Evolutionary conservation across 2,113 vertebrate genomes (phyloP), one percentile per base, ranked within the genome.

Genomic region (Neolamprologus sp.): DNA sequence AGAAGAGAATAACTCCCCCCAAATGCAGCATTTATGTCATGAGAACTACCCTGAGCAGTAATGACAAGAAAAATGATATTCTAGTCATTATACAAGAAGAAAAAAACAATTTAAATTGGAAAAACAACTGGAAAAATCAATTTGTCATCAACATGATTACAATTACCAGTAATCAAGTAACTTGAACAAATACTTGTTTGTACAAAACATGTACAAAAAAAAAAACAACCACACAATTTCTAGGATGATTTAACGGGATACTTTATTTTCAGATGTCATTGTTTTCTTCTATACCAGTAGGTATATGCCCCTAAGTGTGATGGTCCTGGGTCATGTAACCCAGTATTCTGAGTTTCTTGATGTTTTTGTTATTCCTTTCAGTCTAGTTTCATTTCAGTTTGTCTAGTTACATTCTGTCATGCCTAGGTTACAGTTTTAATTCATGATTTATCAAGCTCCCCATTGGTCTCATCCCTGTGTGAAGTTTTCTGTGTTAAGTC

Each of bases 371-470:
- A 37, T 37, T 37, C 37, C 37, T 40, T 40, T 40, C 37, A 40
- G 10, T 40, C 37, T 40, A 40, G 37, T 40, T 40, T 40, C 37
- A 40, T 40, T 40, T 11, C 37, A 40, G 37, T 40, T 40, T 40
- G 11, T 40, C 10, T 11, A 11, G 37, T 40, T 40, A 40, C 37
- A 40, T 40, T 40, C 37, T 40, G 37, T 40, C 37, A 40, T 40
- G 37, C 37, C 37, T 40, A 5, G 9, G 37, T 37, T 37, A 37
- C 37, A 37, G 37, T 37, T 37, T 37, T 37, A 37, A 10, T 37
- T 37, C 37, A 10, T 37, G 35, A 5, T 37, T 37, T 37, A 37
- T 10, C 35, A 0, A 37, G 35, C 2, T 37, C 35, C 35, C 35
- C 35, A 37, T 37, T 37, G 0, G 35, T 37, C 35, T 37, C 35